Conservation (phyloP, 2,113 vertebrate species). For the Typhlomys cinereus region DNA sequence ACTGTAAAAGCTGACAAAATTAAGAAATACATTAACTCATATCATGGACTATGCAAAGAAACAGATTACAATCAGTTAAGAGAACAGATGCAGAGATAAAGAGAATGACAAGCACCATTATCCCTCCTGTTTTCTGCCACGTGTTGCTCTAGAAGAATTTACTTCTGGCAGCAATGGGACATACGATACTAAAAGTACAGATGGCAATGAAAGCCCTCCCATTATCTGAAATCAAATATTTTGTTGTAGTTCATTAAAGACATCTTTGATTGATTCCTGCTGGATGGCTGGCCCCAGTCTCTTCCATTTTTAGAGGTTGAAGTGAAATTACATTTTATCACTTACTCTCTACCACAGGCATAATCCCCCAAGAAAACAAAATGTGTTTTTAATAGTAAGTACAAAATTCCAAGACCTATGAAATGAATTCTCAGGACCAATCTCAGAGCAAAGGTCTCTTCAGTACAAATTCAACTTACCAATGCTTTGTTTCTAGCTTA, state of each 20-base stretch:
- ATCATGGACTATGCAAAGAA: neutral
- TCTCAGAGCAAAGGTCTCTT: neutral
- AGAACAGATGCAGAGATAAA: neutral
- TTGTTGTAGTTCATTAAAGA: neutral
- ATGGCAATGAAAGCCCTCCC: neutral
- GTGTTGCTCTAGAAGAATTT: neutral
- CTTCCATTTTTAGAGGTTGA: neutral
- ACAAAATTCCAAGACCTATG: neutral
- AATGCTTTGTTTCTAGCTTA: neutral
- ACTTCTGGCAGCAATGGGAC: neutral
- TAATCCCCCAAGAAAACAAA: neutral
- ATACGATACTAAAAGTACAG: no score
- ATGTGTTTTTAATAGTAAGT: no score
- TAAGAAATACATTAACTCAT: neutral
- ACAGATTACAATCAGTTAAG: neutral
- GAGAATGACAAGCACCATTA: neutral
- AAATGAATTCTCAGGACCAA: neutral
- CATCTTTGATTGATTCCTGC: neutral
- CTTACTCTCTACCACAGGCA: neutral
- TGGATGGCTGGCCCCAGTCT: neutral
- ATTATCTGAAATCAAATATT: neutral
- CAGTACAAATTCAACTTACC: neutral
- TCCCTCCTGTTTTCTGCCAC: neutral
- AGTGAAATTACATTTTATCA: neutral
- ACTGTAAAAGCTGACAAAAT: neutral